Evolutionary conservation across 2,113 vertebrate species (phyloP).

Genomic region (Trogon melanurus): DNA sequence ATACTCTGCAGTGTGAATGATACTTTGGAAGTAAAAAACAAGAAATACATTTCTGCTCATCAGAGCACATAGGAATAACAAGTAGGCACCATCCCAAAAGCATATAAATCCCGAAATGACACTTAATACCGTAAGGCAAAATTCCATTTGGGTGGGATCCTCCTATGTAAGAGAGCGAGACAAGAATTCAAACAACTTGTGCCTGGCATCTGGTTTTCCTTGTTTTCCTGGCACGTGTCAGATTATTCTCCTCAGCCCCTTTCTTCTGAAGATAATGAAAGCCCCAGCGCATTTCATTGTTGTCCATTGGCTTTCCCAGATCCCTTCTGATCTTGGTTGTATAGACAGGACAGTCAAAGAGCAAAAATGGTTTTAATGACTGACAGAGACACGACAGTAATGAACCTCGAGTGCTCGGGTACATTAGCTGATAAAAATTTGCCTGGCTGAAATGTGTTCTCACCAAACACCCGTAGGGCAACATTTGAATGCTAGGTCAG

Average conservation of each 20-base stretch:
- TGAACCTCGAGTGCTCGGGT: neutral
- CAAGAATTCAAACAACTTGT: neutral
- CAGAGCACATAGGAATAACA: neutral
- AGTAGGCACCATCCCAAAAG: neutral
- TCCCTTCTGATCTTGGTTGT: neutral
- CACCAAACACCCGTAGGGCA: neutral
- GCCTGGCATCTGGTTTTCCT: neutral
- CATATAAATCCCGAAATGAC: neutral
- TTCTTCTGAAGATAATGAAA: neutral
- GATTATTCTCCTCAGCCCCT: neutral
- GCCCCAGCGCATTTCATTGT: neutral
- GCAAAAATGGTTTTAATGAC: neutral
- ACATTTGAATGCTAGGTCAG: neutral
- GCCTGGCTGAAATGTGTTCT: neutral
- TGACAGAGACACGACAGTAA: neutral
- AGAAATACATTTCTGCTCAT: neutral
- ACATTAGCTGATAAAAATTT: neutral
- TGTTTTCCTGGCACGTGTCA: neutral
- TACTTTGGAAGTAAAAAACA: neutral
- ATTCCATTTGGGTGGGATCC: neutral
- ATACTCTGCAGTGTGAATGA: neutral
- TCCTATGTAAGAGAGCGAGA: neutral
- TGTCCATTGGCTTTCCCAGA: neutral
- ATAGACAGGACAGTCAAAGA: neutral
- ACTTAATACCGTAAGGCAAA: neutral